Conservation (phyloP, 2,113 vertebrate species). For the Prolemur simus region DNA sequence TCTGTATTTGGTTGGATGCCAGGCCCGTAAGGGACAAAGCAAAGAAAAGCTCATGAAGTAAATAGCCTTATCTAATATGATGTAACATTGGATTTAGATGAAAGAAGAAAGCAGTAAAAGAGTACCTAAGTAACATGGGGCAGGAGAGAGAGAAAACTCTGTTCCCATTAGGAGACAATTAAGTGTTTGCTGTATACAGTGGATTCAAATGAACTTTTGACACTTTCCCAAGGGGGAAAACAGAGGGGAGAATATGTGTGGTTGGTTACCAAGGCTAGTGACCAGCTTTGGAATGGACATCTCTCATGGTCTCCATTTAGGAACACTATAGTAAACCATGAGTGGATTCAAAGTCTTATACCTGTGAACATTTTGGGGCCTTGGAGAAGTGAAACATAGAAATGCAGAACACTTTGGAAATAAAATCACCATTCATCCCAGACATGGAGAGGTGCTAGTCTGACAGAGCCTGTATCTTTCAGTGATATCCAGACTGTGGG, state of each 20-base stretch:
- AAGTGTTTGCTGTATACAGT: background rate
- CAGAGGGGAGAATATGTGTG: background rate
- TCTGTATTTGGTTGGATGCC: background rate
- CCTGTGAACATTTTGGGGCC: background rate
- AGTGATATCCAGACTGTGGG: conserved; percentile 51
- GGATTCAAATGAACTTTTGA: background rate
- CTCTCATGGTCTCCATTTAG: background rate
- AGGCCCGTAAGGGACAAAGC: background rate
- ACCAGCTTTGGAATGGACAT: background rate
- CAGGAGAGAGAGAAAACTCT: background rate
- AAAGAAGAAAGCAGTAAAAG: background rate
- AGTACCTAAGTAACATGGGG: background rate
- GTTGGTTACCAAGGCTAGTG: background rate
- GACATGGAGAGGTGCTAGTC: background rate
- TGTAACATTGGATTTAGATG: background rate
- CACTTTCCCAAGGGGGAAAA: background rate
- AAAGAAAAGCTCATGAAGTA: background rate
- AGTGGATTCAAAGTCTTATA: background rate
- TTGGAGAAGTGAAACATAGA: conserved; percentile 9
- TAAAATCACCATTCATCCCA: conserved; percentile 45
- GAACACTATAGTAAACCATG: background rate
- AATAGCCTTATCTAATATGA: background rate
- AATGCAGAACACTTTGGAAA: conserved; percentile 18
- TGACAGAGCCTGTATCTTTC: conserved; percentile 26
- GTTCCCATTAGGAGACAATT: background rate